phyloP scores from a whole-genome alignment of 2,113 vertebrate species.

The Callaeas wilsoni region DNA sequence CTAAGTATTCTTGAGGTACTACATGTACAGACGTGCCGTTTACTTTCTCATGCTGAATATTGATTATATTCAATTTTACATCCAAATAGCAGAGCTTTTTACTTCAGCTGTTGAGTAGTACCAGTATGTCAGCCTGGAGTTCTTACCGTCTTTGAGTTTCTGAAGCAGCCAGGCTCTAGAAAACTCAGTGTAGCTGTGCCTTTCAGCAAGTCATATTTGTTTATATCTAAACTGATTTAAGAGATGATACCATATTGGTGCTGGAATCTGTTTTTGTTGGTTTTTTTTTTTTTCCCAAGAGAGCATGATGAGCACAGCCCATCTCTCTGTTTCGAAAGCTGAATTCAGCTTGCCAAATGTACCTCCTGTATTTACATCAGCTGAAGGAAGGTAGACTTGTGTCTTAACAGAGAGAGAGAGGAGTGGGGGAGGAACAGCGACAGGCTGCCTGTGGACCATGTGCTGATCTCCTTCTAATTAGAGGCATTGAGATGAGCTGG shows the following conservation, averaged over 20 bases:
- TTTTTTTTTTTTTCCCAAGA: background rate
- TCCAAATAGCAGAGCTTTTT: background rate
- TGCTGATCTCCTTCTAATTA: background rate
- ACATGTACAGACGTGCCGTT: fast-evolving
- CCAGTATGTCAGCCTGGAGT: background rate
- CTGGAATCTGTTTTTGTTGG: background rate
- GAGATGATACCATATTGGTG: background rate
- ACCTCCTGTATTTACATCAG: background rate
- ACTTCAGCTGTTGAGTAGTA: background rate
- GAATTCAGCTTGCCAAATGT: background rate
- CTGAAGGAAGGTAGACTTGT: background rate
- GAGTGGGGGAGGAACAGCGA: background rate
- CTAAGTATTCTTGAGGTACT: background rate
- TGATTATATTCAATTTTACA: background rate
- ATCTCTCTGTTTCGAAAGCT: background rate
- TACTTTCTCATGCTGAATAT: background rate
- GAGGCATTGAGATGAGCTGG: background rate
- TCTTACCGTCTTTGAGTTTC: background rate
- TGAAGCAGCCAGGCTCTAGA: background rate
- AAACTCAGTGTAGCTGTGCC: background rate
- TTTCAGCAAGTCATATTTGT: background rate
- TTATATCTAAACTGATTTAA: background rate
- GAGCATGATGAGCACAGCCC: background rate
- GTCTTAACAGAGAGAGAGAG: background rate
- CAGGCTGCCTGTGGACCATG: background rate